Conservation (phyloP, 37 sponge, comb jelly and placozoan genomes). For the Chondrilla cf. caribensis region DNA sequence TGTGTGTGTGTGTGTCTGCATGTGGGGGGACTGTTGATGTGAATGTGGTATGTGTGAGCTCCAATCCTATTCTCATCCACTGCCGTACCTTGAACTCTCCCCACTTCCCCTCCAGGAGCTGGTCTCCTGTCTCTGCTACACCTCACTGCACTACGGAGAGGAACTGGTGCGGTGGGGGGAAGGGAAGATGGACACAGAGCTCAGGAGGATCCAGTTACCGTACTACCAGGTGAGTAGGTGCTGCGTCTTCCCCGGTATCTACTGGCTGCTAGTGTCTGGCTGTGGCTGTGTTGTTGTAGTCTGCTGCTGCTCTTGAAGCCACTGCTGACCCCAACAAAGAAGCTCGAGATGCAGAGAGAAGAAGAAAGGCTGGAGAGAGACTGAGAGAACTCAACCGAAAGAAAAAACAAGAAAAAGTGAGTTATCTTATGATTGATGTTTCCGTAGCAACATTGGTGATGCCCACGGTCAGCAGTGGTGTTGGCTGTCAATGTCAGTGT, state of each 20-base stretch:
- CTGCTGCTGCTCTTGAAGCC: not conserved
- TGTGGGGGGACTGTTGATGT: no score
- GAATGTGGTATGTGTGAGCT: no score
- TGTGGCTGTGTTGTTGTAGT: not conserved
- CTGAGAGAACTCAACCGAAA: constrained; percentile 66
- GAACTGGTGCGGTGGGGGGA: constrained; percentile 47
- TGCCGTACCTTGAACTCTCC: not conserved
- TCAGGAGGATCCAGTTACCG: constrained; percentile 63
- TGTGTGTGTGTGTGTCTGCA: no score
- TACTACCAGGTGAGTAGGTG: constrained; percentile 40
- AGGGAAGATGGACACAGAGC: constrained; percentile 14
- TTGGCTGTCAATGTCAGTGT: not conserved
- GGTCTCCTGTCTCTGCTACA: constrained; percentile 60
- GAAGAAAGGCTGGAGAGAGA: constrained; percentile 67
- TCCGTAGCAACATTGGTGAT: not conserved
- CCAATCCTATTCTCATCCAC: no score
- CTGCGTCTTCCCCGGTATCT: not conserved
- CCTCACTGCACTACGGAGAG: constrained; percentile 61
- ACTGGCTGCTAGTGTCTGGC: not conserved
- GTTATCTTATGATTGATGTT: no score
- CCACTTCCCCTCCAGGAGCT: constrained; percentile 48
- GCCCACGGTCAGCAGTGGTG: not conserved
- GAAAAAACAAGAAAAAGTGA: constrained; percentile 71
- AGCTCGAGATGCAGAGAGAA: constrained; percentile 57
- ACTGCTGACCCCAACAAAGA: constrained; percentile 30